Conservation (phyloP, 2,113 vertebrate species). For the Cinclus cinclus region DNA sequence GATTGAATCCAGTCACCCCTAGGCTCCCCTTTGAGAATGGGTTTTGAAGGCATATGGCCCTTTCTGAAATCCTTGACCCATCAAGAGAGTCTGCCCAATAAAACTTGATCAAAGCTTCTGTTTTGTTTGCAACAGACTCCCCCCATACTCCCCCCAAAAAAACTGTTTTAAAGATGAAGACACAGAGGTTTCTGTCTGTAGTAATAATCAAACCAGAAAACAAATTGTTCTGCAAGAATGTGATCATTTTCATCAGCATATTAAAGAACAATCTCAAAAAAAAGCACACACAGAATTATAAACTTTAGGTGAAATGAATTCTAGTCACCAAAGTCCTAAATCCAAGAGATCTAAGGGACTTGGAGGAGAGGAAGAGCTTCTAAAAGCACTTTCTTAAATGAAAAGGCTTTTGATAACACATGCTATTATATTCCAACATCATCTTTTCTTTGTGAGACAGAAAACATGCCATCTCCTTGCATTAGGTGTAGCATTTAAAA, state of each 20-base stretch:
- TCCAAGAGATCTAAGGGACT: not conserved
- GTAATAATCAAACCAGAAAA: not conserved
- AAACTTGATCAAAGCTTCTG: not conserved
- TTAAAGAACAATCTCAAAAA: not conserved
- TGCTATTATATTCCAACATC: not conserved
- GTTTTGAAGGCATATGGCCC: not conserved
- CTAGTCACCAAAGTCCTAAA: not conserved
- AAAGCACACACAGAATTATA: not conserved
- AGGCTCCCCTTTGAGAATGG: not conserved
- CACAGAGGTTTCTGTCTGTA: not conserved
- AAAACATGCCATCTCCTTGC: not conserved
- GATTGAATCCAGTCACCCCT: not conserved
- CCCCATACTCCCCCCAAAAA: rapidly evolving
- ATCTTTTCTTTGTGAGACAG: not conserved
- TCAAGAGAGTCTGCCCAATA: not conserved
- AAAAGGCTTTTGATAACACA: not conserved
- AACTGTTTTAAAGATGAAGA: not conserved
- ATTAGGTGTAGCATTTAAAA: not conserved
- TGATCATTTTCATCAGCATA: not conserved
- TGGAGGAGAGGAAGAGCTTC: not conserved
- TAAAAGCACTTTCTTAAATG: not conserved
- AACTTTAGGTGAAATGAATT: not conserved
- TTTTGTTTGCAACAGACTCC: not conserved
- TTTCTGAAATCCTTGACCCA: not conserved
- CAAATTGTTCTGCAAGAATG: not conserved